Base-by-base conservation (phyloP, 2,797 vertebrate species). In the Orestias chungarensis region DNA sequence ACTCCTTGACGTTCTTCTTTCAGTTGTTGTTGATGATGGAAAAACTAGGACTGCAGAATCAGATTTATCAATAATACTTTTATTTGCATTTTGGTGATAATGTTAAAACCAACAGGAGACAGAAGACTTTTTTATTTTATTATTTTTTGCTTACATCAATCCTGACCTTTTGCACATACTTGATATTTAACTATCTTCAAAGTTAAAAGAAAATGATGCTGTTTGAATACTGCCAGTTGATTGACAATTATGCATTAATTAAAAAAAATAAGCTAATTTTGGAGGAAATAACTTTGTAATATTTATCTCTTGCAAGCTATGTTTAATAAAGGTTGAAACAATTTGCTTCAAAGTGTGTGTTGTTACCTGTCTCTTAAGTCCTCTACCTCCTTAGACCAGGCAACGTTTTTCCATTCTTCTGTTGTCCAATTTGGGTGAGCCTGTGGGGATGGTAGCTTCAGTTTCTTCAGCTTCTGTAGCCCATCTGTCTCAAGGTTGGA, bases 261-360 rank as follows among this genome's bases (percentile, higher is more conserved):
- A 94, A 96, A 95, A 95, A 94, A 96, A 96, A 96, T 95, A 96
- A 97, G 96, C 96, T 96, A 96, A 96, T 97, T 97, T 97, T 97
- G 95, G 95, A 97, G 95, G 96, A 97, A 95, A 95, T 96, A 96
- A 96, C 96, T 97, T 98, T 98, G 96, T 98, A 97, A 96, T 97
- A 97, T 98, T 97, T 97, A 96, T 98, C 96, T 96, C 96, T 97
- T 96, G 95, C 96, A 96, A 97, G 96, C 96, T 97, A 96, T 96
- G 96, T 98, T 98, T 97, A 97, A 98, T 97, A 97, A 97, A 97
- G 96, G 96, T 96, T 96, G 95, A 96, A 97, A 96, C 95, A 94
- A 95, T 97, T 97, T 97, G 95, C 94, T 92, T 91, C 86, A 81
- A 85, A 84, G 89, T 90, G 84, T 93, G 86, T 75, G 69, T 91